phyloP scores from a whole-genome alignment of 2,888 invertebrate species.

The Mantis religiosa region DNA sequence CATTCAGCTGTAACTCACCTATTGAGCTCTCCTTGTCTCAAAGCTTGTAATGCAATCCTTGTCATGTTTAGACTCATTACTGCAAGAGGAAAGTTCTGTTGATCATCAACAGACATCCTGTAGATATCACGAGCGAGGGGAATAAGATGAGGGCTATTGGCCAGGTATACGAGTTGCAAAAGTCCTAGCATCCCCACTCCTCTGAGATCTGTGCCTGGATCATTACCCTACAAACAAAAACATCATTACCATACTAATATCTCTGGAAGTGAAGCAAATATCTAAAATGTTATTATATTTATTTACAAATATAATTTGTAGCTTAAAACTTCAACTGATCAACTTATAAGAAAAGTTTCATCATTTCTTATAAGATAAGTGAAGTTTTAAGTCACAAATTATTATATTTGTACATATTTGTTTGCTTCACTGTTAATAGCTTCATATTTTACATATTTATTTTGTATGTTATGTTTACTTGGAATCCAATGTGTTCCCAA shows the following conservation, averaged over 20 bases:
- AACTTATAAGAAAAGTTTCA: no score
- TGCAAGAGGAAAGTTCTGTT: slow-evolving; percentile 52
- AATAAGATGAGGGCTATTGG: slow-evolving; percentile 39
- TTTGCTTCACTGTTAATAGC: no score
- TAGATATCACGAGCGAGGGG: slow-evolving; percentile 45
- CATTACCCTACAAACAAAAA: slow-evolving; percentile 40
- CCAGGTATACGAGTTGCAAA: slow-evolving; percentile 47
- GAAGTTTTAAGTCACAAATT: no score
- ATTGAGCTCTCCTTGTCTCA: slow-evolving; percentile 48
- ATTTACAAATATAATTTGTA: no score
- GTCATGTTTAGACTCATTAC: slow-evolving; percentile 53
- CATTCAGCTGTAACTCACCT: slow-evolving; percentile 38
- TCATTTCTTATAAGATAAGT: no score
- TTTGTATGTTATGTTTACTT: slow-evolving; percentile 37
- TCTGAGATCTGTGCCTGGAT: slow-evolving; percentile 52
- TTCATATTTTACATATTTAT: no score
- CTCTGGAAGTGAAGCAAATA: background rate
- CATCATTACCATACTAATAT: background rate
- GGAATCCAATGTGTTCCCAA: slow-evolving; percentile 55
- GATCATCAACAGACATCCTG: slow-evolving; percentile 45
- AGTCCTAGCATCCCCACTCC: slow-evolving; percentile 50
- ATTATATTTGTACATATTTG: no score
- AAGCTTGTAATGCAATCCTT: slow-evolving; percentile 47
- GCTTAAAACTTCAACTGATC: no score
- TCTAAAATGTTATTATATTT: background rate